These are phyloP conservation scores for Diarsia dahlii DNA, from an alignment of 2,888 invertebrate genomes.

Conservation along the genomic window DNA sequence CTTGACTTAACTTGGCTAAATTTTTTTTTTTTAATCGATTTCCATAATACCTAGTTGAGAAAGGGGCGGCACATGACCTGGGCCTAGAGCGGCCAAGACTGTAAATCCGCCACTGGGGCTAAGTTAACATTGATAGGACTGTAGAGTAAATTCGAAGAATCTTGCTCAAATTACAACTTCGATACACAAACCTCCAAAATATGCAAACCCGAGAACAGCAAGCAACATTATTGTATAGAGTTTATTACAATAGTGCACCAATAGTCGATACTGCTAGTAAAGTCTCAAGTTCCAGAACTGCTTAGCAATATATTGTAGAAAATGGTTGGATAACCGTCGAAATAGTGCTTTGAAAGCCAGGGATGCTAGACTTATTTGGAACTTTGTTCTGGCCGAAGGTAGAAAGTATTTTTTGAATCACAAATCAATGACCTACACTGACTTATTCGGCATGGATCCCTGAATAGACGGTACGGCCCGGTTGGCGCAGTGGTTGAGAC, in stretches of 20 bases:
- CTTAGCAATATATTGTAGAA: constrained; percentile 30
- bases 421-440: neutral
- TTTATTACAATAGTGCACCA: constrained; percentile 34
- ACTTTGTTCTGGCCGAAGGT: neutral
- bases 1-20: too few relatives aligned
- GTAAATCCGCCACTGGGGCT: too few relatives aligned
- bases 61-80: too few relatives aligned
- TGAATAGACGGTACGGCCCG: neutral
- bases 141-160: neutral
- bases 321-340: neutral
- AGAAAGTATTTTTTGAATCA: too few relatives aligned
- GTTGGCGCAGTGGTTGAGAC: too few relatives aligned
- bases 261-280: constrained; percentile 26
- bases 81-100: too few relatives aligned
- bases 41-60: too few relatives aligned
- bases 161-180: neutral
- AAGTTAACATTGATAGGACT: neutral
- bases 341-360: constrained; percentile 10
- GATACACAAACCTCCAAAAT: neutral
- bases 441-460: neutral
- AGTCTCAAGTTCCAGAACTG: constrained; percentile 30
- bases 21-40: too few relatives aligned
- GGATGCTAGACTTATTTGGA: neutral
- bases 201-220: constrained; percentile 10
- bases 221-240: constrained; percentile 23